Base-by-base conservation (phyloP, 2,797 vertebrate genomes). In the Zonotrichia albicollis region DNA sequence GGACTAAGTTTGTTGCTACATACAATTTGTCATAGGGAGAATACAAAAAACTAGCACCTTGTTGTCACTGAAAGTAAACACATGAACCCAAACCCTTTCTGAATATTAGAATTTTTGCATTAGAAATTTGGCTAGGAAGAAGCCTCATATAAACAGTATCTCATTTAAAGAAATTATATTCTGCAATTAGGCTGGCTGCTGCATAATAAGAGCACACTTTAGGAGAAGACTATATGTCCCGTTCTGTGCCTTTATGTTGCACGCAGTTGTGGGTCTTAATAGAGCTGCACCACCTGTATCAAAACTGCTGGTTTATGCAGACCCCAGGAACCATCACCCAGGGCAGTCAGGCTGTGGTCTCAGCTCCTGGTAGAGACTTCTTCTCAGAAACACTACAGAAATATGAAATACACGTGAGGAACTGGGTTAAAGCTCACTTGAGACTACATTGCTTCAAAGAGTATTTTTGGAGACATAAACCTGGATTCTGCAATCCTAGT, bases 371-470 rank as follows among this genome's bases (percentile, higher is more conserved):
- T 25, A 68, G 13, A 72, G 10, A 25, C 16, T 57, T 62, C 16
- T 57, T 66, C 57, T 62, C 16, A 64, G 57, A 34, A 70, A 38
- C 11, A 11, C 18, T 54, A 17, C 22, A 66, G 64, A 60, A 78
- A 60, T 38, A 30, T 4, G 5, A 80, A 43, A 20, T 25, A 36
- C 1, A 0, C 0, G 1, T 29, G 30, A 65, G 27, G 40, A 77
- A 42, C 5, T 50, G 9, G 5, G 13, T 85, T 61, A 60, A 62
- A 62, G 29, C 32, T 67, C 21, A 16, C 34, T 51, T 64, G 53
- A 55, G 46, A 27, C 26, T 58, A 51, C 13, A 5, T n/a, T 81
- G 20, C 15, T 62, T 74, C 27, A 38, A 34, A 77, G 6, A 6
- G 20, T 27, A 46, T 51, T 90, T 87, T 78, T 80, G 21, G 36